Base-by-base conservation (phyloP, 2,888 invertebrate genomes). In the Amphipoea lucens region DNA sequence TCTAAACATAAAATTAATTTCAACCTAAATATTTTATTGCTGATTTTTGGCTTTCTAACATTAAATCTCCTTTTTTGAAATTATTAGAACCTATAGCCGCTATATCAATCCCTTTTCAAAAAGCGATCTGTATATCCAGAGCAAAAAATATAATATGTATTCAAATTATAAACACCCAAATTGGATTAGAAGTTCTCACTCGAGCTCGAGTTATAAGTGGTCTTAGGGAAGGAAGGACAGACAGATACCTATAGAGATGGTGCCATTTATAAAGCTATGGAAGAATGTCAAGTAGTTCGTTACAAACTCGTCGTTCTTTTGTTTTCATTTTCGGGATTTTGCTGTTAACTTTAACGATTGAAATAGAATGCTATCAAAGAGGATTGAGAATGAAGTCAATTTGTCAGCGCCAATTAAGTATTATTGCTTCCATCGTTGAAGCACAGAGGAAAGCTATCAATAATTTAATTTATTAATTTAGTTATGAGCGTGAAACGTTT, bases 371-470 rank as follows among this genome's bases (percentile, higher is more conserved):
- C 40, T 54, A 40, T 40, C 3, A 70, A 70, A 72, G 63, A n/a
- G 6, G 65, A 66, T 57, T 9, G 6, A 51, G 54, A 71, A 63
- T 60, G 36, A 63, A 67, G 17, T 5, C 23, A 67, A 67, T 4
- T 7, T 60, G 7, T 54, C 40, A 36, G 29, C 12, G 23, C 11
- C 14, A 63, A 40, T 23, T 23, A 36, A 1, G 36, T 36, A 76
- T 14, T 42, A 42, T 54, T 62, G 51, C 54, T 67, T 51, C 40
- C 63, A 67, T 48, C 20, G 29, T 57, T 11, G 20, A 67, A 68
- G 20, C 51, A 51, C 36, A 65, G 29, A 74, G 40, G 17, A 57
- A 82, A 70, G 54, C 62, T 62, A 84, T 73, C 51, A 69, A 77
- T 51, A 40, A 54, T 81, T 71, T 40, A 54, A 45, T 81, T 68